Conservation (phyloP, 2,113 vertebrate genomes). For the sheep (Ovis aries) region DNA sequence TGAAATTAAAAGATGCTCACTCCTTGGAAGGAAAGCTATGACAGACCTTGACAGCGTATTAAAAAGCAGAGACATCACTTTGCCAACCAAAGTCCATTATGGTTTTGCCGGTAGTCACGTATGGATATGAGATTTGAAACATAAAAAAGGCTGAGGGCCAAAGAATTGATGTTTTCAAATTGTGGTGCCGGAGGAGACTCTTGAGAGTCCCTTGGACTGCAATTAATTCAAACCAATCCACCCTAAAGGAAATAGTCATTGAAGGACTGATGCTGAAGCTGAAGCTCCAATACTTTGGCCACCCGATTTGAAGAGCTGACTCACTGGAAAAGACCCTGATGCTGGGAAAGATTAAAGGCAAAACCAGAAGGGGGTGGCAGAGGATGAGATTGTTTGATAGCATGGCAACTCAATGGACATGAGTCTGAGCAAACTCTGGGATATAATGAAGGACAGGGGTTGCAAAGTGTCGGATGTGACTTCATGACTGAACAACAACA, state of each 20-base stretch:
- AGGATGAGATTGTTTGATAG: not conserved
- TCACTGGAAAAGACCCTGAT: not conserved
- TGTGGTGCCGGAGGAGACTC: not conserved
- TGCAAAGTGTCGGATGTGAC: not conserved
- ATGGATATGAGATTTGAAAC: not conserved
- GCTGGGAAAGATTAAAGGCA: not conserved
- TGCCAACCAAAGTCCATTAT: not conserved
- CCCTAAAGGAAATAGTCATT: not conserved
- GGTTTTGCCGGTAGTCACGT: not conserved
- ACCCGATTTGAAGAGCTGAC: not conserved
- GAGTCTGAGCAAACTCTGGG: not conserved
- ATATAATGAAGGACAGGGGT: not conserved
- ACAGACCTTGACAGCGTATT: rapidly evolving
- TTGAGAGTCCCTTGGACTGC: not conserved
- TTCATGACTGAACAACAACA: not conserved
- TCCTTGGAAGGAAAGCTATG: not conserved
- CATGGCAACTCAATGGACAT: not conserved
- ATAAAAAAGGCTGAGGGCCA: not conserved
- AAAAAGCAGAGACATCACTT: not conserved
- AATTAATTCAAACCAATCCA: not conserved
- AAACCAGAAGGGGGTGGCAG: not conserved
- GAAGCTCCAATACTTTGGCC: not conserved
- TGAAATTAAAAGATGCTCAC: not conserved
- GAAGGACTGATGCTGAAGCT: not conserved
- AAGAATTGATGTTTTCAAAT: not conserved